Evolutionary conservation across 92 coral and sea anemone genomes (phyloP), one percentile per base, ranked within the genome.

Genomic region (Actinernus sp.): DNA sequence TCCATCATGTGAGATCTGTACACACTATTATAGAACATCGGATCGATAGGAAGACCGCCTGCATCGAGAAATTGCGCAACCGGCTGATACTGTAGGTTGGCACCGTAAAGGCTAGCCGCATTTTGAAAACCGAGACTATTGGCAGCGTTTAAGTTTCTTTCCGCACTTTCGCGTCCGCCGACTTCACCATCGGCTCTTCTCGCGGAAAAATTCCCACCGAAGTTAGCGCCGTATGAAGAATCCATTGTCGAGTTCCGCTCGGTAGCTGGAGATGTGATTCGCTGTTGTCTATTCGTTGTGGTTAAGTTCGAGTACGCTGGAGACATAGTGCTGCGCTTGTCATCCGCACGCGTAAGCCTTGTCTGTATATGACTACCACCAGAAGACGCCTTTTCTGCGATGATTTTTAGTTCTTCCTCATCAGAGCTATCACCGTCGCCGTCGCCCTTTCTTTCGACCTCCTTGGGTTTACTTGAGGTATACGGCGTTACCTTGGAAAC

Each of bases 1-100:
- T 85, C 91, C 61, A 85, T 78, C 82, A 85, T 58, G 37, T 51
- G 91, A 12, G 68, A 72, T 25, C 85, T 73, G 29, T 57, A 62
- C 74, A 68, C 68, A 37, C 59, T 63, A 3, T 73, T 67, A 30
- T 62, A 71, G 12, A 69, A 54, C 25, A 76, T 58, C 63, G 63
- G 48, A 10, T 83, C 86, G 44, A 78, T 53, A 20, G 68, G 61
- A 8, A 85, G 2, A 40, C 78, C 26, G 11, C 68, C 43, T 12
- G 68, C 23, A 19, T 47, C 17, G 6, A 74, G 62, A 26, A 63
- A 56, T 32, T 38, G 81, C 7, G 82, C 49, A 27, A 67, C 34
- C 2, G 19, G 4, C 52, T 45, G 52, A 45, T 45, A 45, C 21
- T 45, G 52, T 23, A 45, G 10, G 41, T 34, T 34, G 17, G 52